Conservation (phyloP, 2,113 vertebrate genomes). For the Pipra filicauda region DNA sequence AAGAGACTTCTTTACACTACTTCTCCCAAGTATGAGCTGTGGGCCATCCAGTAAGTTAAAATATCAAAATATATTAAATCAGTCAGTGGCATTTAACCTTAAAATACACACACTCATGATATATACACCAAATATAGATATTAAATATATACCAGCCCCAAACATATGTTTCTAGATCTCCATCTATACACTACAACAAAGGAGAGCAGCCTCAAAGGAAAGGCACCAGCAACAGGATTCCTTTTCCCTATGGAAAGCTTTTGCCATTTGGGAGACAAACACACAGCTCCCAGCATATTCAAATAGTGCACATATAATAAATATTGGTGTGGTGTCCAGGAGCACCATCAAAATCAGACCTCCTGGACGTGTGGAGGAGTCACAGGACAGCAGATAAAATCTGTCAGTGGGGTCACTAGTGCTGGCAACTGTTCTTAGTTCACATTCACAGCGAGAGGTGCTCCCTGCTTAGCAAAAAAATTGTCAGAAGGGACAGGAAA, state of each 20-base stretch:
- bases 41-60: neutral
- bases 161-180: neutral
- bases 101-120: neutral
- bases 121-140: neutral
- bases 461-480: neutral
- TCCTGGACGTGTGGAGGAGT: neutral
- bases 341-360: neutral
- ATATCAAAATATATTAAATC: neutral
- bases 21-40: neutral
- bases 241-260: neutral
- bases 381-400: neutral
- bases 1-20: neutral
- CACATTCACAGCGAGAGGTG: neutral
- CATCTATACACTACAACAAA: neutral
- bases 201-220: neutral
- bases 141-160: neutral
- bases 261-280: neutral
- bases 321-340: neutral
- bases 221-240: rapidly evolving
- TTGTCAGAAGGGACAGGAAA: conserved; percentile 28
- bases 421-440: neutral
- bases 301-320: rapidly evolving
- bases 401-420: neutral
- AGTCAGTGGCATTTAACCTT: neutral
- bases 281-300: neutral